Conservation (phyloP, 2,888 invertebrate species). For the Lycia hirtaria region DNA sequence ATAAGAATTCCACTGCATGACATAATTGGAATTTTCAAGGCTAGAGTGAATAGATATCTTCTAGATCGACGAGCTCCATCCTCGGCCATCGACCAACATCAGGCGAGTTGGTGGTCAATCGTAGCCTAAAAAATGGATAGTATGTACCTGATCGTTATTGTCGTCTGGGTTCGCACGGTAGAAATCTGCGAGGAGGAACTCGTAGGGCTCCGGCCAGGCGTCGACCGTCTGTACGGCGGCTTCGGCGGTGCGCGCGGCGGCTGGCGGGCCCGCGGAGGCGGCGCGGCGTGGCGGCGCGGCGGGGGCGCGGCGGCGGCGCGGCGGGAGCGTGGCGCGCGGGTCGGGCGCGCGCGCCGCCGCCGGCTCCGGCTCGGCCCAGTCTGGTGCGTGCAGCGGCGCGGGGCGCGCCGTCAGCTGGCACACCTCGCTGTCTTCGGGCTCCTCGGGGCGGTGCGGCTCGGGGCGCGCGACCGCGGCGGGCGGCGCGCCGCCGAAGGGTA, state of each 20-base stretch:
- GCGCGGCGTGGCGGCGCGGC: constrained; percentile 44
- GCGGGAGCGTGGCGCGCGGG: constrained; percentile 40
- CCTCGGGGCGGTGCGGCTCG: constrained; percentile 55
- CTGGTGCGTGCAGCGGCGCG: constrained; percentile 44
- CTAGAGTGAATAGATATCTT: too few species aligned
- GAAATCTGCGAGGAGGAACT: constrained; percentile 90
- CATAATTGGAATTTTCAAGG: too few species aligned
- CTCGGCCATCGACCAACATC: too few species aligned
- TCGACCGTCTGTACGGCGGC: constrained; percentile 88
- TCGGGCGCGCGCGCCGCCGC: constrained; percentile 31
- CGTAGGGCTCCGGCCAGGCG: constrained; percentile 89
- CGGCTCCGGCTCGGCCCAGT: constrained; percentile 45
- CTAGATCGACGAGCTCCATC: too few species aligned
- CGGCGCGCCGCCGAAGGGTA: constrained; percentile 72
- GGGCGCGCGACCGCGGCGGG: constrained; percentile 66
- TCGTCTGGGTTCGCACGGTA: constrained; percentile 73
- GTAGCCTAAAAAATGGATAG: background rate
- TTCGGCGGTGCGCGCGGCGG: constrained; percentile 29
- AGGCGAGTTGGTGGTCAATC: too few species aligned
- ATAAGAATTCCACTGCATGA: too few species aligned
- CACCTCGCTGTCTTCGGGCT: constrained; percentile 63
- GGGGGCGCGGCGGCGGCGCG: constrained; percentile 33
- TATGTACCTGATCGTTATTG: constrained; percentile 51
- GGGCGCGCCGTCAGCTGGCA: constrained; percentile 77
- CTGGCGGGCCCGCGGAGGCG: constrained; percentile 37